Base-by-base conservation (phyloP, 2,888 invertebrate species). In the Ophioninae sp. region DNA sequence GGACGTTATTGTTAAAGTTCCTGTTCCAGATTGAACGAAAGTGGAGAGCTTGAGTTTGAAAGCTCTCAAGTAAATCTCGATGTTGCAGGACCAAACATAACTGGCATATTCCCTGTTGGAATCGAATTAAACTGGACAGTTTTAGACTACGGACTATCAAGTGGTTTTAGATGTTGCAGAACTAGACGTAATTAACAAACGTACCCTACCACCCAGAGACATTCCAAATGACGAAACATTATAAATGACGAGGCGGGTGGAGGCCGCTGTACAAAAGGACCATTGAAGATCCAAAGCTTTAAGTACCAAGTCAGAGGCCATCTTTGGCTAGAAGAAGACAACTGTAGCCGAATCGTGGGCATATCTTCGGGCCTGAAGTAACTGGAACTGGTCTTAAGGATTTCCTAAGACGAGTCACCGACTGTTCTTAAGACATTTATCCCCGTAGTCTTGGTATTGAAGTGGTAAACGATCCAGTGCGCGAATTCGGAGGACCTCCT, bases 401-500 rank as follows among this genome's bases (percentile, higher is more conserved):
- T n/a, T 70, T 69, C 57, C 69, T n/a, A 13, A 21, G 73, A 50
- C 75, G 41, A 61, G 39, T 72, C 56, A 20, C 68, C 30, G 70
- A 50, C 50, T 50, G 50, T 50, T 50, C 50, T 50, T 50, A 50
- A 17, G 50, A 50, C 76, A 69, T 82, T 77, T 70, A 74, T 30
- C 20, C 20, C 44, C 41, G 69, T 21, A 8, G 50, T 59, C 65
- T 78, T 13, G 57, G 65, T 78, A 67, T 61, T 56, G 72, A 76
- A 23, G 64, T 67, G 67, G 70, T 82, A 77, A 69, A 50, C 64
- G 76, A 21, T 62, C 41, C 73, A 65, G 50, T 21, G 69, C 59
- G 64, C 70, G 70, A 70, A 61, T 59, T 68, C 61, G 44, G 74
- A 67, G 83, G 83, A 79, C 83, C 72, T 72, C 86, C 84, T 87